Conservation (phyloP, 2,113 vertebrate species). For the Acanthisitta chloris region DNA sequence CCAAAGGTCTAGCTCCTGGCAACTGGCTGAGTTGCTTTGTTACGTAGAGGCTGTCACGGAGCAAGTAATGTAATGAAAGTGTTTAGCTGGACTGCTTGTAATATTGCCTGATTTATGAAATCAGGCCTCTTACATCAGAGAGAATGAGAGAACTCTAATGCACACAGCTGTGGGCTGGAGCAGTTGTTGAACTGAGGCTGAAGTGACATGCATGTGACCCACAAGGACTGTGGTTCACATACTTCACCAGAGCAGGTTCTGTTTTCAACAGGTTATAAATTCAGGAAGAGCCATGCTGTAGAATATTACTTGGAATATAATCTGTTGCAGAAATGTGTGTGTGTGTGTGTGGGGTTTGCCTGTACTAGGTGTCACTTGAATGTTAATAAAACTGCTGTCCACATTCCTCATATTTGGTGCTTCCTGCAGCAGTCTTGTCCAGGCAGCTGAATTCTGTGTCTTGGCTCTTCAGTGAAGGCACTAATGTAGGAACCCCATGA, state of each 20-base stretch:
- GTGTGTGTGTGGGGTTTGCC: fast-evolving
- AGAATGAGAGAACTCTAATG: not conserved
- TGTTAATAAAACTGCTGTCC: not conserved
- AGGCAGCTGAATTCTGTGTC: not conserved
- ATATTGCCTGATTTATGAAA: not conserved
- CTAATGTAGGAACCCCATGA: not conserved
- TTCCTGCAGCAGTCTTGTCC: not conserved
- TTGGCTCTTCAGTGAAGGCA: not conserved
- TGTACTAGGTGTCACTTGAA: not conserved
- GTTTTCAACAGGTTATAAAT: not conserved
- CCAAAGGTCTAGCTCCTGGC: not conserved
- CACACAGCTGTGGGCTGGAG: not conserved
- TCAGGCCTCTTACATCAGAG: not conserved
- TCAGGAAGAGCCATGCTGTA: not conserved
- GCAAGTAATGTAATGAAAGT: not conserved
- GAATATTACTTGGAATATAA: not conserved
- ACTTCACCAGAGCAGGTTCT: not conserved
- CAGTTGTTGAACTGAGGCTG: not conserved
- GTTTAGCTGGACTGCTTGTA: not conserved
- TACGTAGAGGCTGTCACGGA: not conserved
- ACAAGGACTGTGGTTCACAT: not conserved
- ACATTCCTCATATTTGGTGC: not conserved
- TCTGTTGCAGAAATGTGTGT: not conserved
- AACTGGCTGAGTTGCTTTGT: not conserved
- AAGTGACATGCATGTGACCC: not conserved